Evolutionary conservation across 2,113 vertebrate genomes (phyloP).

Genomic region (Rhinichthys klamathensis): DNA sequence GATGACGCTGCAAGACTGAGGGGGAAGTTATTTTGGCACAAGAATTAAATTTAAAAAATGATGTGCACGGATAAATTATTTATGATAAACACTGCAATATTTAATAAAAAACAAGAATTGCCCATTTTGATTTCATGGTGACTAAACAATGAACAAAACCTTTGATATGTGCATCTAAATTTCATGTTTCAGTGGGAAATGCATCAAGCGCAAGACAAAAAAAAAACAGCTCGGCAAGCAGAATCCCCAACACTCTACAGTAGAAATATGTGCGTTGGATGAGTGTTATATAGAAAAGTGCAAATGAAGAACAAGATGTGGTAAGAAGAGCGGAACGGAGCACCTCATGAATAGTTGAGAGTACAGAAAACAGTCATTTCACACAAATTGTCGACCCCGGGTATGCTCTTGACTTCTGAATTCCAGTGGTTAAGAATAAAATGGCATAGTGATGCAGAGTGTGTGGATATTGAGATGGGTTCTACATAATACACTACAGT

Average conservation of each 20-base stretch:
- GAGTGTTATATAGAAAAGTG: background rate
- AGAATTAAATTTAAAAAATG: too few species aligned
- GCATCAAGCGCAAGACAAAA: background rate
- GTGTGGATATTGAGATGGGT: background rate
- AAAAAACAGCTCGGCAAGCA: background rate
- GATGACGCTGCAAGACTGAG: too few species aligned
- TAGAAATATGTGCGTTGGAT: background rate
- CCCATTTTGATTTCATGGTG: too few species aligned
- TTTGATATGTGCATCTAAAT: background rate
- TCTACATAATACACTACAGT: slow-evolving; percentile 11
- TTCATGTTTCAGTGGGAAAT: background rate
- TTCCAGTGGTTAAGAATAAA: slow-evolving; percentile 2
- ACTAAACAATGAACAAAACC: too few species aligned
- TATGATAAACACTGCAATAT: too few species aligned
- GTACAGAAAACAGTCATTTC: slow-evolving; percentile 13
- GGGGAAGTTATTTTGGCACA: too few species aligned
- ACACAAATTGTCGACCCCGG: background rate
- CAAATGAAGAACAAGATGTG: slow-evolving; percentile 11
- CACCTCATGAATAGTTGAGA: slow-evolving; percentile 25
- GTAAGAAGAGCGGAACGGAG: background rate
- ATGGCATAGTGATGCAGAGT: background rate
- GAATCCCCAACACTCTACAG: background rate
- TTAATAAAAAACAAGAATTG: too few species aligned
- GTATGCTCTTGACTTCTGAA: slow-evolving; percentile 3
- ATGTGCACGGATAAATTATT: too few species aligned